Conservation (phyloP, 2,797 vertebrate genomes). For the Falco novaeseelandiae region DNA sequence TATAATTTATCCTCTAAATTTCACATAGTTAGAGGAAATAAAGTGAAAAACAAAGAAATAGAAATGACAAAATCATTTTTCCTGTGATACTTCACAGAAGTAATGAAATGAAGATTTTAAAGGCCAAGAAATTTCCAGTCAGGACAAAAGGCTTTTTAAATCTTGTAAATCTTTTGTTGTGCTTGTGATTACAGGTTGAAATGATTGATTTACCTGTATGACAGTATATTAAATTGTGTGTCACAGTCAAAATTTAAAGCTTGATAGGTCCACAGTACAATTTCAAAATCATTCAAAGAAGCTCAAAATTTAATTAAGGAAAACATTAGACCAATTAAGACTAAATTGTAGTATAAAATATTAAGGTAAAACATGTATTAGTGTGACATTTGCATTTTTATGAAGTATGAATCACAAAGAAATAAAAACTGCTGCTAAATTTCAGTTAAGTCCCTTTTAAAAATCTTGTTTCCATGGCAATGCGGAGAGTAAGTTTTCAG, state of each 20-base stretch:
- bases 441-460: conserved; percentile 80
- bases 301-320: conserved; percentile 78
- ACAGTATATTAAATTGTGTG: conserved; percentile 75
- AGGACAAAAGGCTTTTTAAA: conserved; percentile 57
- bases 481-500: conserved; percentile 78
- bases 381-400: conserved; percentile 83
- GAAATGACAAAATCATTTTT: conserved; percentile 7
- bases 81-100: background rate
- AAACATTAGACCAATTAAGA: conserved; percentile 79
- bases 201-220: conserved; percentile 72
- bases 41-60: conserved; percentile 11
- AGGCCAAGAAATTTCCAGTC: conserved; percentile 48
- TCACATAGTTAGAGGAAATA: background rate
- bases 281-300: conserved; percentile 64
- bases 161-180: conserved; percentile 69
- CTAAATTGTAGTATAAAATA: conserved; percentile 77
- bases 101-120: conserved; percentile 22
- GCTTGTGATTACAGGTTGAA: conserved; percentile 64
- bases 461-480: conserved; percentile 83
- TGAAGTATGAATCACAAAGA: conserved; percentile 83
- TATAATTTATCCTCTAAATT: background rate
- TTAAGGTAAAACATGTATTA: conserved; percentile 82
- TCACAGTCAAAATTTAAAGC: conserved; percentile 73
- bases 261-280: conserved; percentile 61
- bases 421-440: conserved; percentile 82